Evolutionary conservation across 30 jellyfish, hydroid and myxozoan genomes (phyloP).

Genomic region (Chironex yamaguchii): DNA sequence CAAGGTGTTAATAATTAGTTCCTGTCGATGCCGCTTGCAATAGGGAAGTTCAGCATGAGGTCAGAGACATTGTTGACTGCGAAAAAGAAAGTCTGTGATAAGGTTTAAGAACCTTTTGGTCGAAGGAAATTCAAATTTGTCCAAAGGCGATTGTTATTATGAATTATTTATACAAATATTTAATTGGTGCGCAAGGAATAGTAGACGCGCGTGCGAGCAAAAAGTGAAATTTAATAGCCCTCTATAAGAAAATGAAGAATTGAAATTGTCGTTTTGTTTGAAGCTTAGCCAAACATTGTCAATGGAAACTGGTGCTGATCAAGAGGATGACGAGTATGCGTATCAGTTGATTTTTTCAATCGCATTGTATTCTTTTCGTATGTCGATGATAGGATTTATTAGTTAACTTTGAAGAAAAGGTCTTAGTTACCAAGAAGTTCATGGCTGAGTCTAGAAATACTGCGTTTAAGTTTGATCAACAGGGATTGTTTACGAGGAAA

Average conservation of each 20-base stretch:
- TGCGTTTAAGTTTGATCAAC: slow-evolving; percentile 63
- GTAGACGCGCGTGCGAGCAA: neutral
- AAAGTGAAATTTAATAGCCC: neutral
- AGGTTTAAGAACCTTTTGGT: too few relatives aligned
- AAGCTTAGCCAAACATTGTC: neutral
- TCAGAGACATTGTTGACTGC: neutral
- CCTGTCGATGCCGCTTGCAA: neutral
- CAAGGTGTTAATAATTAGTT: neutral
- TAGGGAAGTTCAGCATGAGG: neutral
- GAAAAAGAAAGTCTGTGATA: neutral
- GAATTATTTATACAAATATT: neutral
- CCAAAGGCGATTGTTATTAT: neutral
- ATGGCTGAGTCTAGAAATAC: slow-evolving; percentile 48
- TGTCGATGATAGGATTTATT: too few relatives aligned
- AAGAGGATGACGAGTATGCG: neutral
- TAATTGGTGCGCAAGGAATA: neutral
- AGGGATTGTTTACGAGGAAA: slow-evolving; percentile 75
- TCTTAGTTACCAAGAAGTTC: neutral
- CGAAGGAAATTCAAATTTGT: neutral
- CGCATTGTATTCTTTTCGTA: too few relatives aligned
- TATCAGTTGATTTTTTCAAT: neutral
- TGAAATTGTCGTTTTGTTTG: neutral
- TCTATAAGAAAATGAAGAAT: neutral
- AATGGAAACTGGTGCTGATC: neutral
- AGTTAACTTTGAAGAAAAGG: neutral